Evolutionary conservation across 92 coral and sea anemone species (phyloP), one percentile per base, ranked within the genome.

Genomic region (Parazoanthus darwini): DNA sequence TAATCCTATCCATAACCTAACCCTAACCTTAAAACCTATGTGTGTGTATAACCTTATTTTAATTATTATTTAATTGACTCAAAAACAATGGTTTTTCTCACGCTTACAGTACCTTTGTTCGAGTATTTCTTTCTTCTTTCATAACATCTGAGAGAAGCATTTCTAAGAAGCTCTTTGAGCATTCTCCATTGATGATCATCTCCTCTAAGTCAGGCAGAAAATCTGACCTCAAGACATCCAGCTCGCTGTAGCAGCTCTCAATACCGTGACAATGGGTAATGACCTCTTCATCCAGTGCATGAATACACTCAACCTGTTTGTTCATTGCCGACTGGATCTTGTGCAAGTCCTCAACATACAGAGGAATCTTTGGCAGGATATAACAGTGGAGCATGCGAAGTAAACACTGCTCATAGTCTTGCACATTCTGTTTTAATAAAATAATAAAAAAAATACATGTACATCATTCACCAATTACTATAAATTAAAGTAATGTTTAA

Each of bases 361-460:
- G 85, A 15, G 92, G 86, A 43, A 97, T 93, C 89, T 95, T 97
- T 3, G 99, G 99, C 35, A 97, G 86, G 59, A 97, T 96, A 88
- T 94, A 97, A 90, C 99, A 97, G 86, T 97, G 98, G 38, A 97
- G 93, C 98, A 97, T 95, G 35, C 99, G 91, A 29, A 97, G 87
- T 84, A 97, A 89, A 78, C 91, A 89, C 76, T 94, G 90, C 82
- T 93, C 91, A 81, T 91, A 82, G 83, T 94, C 94, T 74, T 90
- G 82, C 50, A 65, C 86, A 42, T 54, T 42, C 58, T 37, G 80
- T 59, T 82, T 5, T 4, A 70, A 78, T 14, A n/a, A 71, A 23
- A 29, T 56, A 13, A 79, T 9, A 44, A 1, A 26, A 42, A 23
- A 8, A 80, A 13, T 39, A 39, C 42, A 5, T 11, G 2, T 7